Base-by-base conservation (phyloP, 2,888 invertebrate species). In the Rhagium mordax region DNA sequence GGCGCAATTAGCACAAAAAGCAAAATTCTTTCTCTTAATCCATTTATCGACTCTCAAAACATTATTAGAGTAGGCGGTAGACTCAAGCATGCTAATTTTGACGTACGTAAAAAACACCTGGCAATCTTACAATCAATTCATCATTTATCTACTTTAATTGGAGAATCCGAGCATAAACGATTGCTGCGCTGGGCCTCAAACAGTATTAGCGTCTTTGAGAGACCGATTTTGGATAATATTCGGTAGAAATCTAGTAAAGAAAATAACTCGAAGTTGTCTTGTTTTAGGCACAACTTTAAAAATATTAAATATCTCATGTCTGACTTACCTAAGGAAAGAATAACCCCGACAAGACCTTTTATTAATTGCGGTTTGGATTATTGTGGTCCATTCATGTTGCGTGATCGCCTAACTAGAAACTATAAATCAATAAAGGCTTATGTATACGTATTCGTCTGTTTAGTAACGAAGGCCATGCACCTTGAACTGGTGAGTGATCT, bases 401-500 rank as follows among this genome's bases (percentile, higher is more conserved):
- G 59, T 5, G 60, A 74, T 53, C 60, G 48, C 5, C 61, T 57
- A 21, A 59, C 69, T 48, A 48, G 74, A n/a, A 70, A 60, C 18
- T 21, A 55, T n/a, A 72, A 60, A 57, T 29, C 69, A 33, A 13
- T 48, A 24, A 78, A 78, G 27, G 60, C 68, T 16, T 74, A 76
- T 47, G 55, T 77, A 16, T 60, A 64, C 24, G 29, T 70, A 41
- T 78, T 78, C 27, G 61, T 76, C 8, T 75, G 78, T 68, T 65
- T 69, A 21, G 41, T 53, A 7, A 74, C 74, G 13, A 74, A 75
- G 41, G 77, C 77, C 10, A 65, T 75, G 18, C 75, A 78, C 27
- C 29, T 74, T 1, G 77, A 78, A 24, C 20, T 74, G 8, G 74
- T 75, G 3, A 70, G 57, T 1, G 60, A 66, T 33, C 64, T 73